These are phyloP conservation scores for Boloria euphrosyne DNA, from an alignment of 2,888 invertebrate genomes.

Conservation along the genomic window DNA sequence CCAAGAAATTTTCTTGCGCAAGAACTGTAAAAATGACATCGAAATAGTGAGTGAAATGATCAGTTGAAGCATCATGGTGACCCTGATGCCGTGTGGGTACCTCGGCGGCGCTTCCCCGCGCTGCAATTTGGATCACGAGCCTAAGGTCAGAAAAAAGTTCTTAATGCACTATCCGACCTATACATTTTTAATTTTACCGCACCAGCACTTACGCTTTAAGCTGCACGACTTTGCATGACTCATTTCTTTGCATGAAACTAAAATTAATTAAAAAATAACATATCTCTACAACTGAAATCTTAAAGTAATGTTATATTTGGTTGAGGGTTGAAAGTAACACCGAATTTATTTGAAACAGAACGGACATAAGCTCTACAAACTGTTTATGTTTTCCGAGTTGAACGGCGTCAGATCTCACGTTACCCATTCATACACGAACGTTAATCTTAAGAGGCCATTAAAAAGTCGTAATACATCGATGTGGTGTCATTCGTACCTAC, in stretches of 20 bases:
- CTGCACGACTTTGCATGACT: slow-evolving; percentile 24
- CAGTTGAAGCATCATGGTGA: slow-evolving; percentile 80
- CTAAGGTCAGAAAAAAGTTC: slow-evolving; percentile 67
- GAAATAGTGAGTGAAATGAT: slow-evolving; percentile 57
- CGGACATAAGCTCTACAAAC: slow-evolving; percentile 57
- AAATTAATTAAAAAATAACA: slow-evolving; percentile 1
- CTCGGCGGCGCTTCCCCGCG: slow-evolving; percentile 81
- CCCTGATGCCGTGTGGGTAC: slow-evolving; percentile 86
- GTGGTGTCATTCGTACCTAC: slow-evolving; percentile 67
- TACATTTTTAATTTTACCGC: slow-evolving; percentile 22
- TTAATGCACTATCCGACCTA: slow-evolving; percentile 33
- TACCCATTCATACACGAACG: slow-evolving; percentile 80
- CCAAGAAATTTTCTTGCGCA: slow-evolving; percentile 64
- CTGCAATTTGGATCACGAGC: slow-evolving; percentile 79
- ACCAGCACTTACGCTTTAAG: slow-evolving; percentile 22
- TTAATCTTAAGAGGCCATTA: slow-evolving; percentile 75
- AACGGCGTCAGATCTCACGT: slow-evolving; percentile 68
- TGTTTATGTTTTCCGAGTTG: slow-evolving; percentile 72
- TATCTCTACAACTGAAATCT: not conserved
- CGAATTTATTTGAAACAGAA: slow-evolving; percentile 66
- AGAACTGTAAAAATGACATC: slow-evolving; percentile 73
- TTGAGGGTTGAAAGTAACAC: slow-evolving; percentile 55
- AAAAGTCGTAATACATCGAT: slow-evolving; percentile 70
- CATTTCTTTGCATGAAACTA: slow-evolving; percentile 12
- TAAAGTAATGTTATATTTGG: not conserved